Base-by-base conservation (phyloP, 1,140 invertebrate genomes). In the Atta cephalotes region DNA sequence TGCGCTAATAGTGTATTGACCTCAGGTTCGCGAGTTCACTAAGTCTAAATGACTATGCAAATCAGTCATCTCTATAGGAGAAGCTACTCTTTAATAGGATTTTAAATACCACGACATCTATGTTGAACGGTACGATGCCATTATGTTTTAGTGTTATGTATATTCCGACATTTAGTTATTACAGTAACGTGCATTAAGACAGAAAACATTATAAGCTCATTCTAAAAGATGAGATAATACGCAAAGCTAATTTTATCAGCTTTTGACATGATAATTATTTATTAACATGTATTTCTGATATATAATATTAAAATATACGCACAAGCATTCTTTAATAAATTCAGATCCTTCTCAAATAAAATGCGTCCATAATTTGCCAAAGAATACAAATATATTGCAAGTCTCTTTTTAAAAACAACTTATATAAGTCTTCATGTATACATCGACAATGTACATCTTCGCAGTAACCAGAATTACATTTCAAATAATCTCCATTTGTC, bases 71-170 rank as follows among this genome's bases (percentile, higher is more conserved):
- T 25, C 7, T 25, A 18, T 7, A 10, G 31, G 9, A 66, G 16
- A 66, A 66, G 35, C 21, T 18, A 9, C 10, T 81, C 31, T 60
- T 71, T 71, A 45, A 81, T 45, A 49, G 18, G 35, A 81, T 81
- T 81, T 81, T 81, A 81, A 81, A 81, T 71, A 45, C 35, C 66
- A 51, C 16, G 28, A 31, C 14, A 45, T 79, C 76, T 51, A 45
- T 60, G 49, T 16, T 65, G 25, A 5, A 66, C 18, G 16, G 4
- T 35, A 31, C 5, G 28, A 3, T 45, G 14, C 12, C 28, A 79
- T 79, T 66, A 66, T 79, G 45, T 21, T 49, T 66, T 12, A 18
- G 9, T 79, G 25, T 66, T 79, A 79, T 5, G 21, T 45, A 81
- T 6, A 81, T 60, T 81, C 2, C 65, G 49, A 81, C 51, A 81